Evolutionary conservation across 1,140 invertebrate species (phyloP).

Genomic region (Lepidurus packardi): DNA sequence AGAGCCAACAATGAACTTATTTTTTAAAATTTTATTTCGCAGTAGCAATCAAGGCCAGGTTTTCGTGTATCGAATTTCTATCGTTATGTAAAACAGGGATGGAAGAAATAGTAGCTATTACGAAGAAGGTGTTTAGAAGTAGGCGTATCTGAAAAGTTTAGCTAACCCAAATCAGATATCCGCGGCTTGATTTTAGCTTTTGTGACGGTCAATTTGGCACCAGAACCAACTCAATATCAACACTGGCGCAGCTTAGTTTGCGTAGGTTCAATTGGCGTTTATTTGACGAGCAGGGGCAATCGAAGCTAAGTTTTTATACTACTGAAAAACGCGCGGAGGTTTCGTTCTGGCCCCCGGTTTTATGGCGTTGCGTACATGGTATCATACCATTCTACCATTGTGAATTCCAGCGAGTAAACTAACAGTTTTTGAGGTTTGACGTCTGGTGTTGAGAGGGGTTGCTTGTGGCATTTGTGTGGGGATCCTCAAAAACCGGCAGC

Average conservation of each 20-base stretch:
- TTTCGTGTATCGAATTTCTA: too few relatives aligned
- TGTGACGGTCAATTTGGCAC: too few relatives aligned
- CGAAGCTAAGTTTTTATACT: not conserved
- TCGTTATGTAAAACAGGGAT: too few relatives aligned
- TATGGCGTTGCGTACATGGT: slow-evolving; percentile 1
- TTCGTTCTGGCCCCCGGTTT: not conserved
- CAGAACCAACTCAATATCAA: too few relatives aligned
- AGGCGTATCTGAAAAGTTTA: too few relatives aligned
- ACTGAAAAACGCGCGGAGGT: not conserved
- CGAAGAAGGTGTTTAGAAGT: too few relatives aligned
- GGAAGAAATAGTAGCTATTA: too few relatives aligned
- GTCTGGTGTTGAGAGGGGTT: not conserved
- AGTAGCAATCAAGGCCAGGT: too few relatives aligned
- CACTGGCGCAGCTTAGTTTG: not conserved
- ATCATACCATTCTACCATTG: not conserved
- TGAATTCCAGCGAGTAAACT: not conserved
- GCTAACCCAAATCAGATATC: too few relatives aligned
- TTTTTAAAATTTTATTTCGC: too few relatives aligned
- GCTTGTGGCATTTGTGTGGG: not conserved
- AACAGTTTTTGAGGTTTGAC: not conserved
- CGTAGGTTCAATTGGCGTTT: not conserved
- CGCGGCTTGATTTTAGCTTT: too few relatives aligned
- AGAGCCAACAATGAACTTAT: too few relatives aligned
- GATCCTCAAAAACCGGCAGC: slow-evolving; percentile 14
- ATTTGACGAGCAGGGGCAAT: not conserved